Evolutionary conservation across 2,113 vertebrate genomes (phyloP).

Genomic region (Lutjanus erythropterus): DNA sequence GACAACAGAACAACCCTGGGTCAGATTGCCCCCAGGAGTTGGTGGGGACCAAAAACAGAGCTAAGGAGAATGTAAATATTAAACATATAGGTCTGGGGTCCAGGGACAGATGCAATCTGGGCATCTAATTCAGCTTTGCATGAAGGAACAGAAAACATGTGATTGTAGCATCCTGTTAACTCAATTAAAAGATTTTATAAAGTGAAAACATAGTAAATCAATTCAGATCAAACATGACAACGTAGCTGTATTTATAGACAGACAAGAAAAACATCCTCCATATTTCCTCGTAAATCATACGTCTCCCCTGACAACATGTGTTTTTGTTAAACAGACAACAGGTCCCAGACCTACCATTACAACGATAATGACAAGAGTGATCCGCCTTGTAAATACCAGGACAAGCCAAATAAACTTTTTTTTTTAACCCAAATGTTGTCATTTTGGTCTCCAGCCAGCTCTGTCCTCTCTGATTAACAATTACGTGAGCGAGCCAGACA

Average conservation of each 20-base stretch:
- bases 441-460: slow-evolving; percentile 30
- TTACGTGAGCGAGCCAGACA: slow-evolving; percentile 10
- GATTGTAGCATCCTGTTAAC: slow-evolving; percentile 3
- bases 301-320: slow-evolving; percentile 32
- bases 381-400: slow-evolving; percentile 33
- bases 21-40: not conserved
- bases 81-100: not conserved
- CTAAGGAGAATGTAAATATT: not conserved
- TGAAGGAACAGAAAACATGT: not conserved
- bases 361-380: slow-evolving; percentile 25
- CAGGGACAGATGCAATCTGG: not conserved
- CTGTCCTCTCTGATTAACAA: slow-evolving; percentile 38
- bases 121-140: not conserved
- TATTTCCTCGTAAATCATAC: slow-evolving; percentile 47
- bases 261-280: slow-evolving; percentile 38
- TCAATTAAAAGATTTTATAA: not conserved
- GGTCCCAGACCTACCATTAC: slow-evolving; percentile 22
- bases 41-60: not conserved
- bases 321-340: slow-evolving; percentile 56
- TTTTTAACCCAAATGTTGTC: slow-evolving; percentile 30
- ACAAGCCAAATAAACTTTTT: slow-evolving; percentile 44
- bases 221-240: slow-evolving; percentile 38
- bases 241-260: slow-evolving; percentile 14
- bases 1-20: not conserved
- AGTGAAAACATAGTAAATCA: slow-evolving; percentile 41